These are phyloP conservation scores for Cochlearius cochlearius DNA, from an alignment of 2,113 vertebrate genomes.

Conservation along the genomic window DNA sequence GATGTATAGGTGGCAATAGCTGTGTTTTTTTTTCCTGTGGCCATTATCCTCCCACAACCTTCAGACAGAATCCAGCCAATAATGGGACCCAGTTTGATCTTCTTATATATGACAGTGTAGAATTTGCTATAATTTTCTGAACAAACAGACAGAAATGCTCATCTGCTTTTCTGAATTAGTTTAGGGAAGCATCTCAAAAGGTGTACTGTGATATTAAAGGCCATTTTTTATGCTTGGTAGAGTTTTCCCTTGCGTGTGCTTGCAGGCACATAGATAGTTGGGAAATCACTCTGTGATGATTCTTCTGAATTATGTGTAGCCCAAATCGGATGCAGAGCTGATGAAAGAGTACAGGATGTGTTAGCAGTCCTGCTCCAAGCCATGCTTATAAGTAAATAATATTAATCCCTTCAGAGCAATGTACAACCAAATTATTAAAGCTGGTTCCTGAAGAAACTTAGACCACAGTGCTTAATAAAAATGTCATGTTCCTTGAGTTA, in stretches of 20 bases:
- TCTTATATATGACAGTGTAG: background rate
- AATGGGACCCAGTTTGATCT: background rate
- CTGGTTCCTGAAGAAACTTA: slow-evolving; percentile 52
- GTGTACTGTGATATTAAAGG: slow-evolving; percentile 67
- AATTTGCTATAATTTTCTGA: slow-evolving; percentile 6
- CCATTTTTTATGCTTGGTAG: slow-evolving; percentile 49
- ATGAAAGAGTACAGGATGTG: slow-evolving; percentile 29
- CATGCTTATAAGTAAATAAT: slow-evolving; percentile 51
- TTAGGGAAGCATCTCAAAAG: slow-evolving; percentile 59
- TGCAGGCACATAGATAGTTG: slow-evolving; percentile 6
- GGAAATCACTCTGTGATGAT: slow-evolving; percentile 31
- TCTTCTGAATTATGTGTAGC: slow-evolving; percentile 51
- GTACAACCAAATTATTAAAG: slow-evolving; percentile 57
- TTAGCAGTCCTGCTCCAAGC: slow-evolving; percentile 10
- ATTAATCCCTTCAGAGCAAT: slow-evolving; percentile 66
- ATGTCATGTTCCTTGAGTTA: slow-evolving; percentile 54
- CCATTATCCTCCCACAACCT: background rate
- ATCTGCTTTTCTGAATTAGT: slow-evolving; percentile 57
- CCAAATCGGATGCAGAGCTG: slow-evolving; percentile 2
- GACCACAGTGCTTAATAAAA: slow-evolving; percentile 62
- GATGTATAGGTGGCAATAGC: background rate
- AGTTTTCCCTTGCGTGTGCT: slow-evolving; percentile 41
- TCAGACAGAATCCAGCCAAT: background rate
- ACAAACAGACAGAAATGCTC: slow-evolving; percentile 4
- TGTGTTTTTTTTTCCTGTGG: background rate